phyloP scores from a whole-genome alignment of 2,888 invertebrate species.

The Cylloceria caligata region DNA sequence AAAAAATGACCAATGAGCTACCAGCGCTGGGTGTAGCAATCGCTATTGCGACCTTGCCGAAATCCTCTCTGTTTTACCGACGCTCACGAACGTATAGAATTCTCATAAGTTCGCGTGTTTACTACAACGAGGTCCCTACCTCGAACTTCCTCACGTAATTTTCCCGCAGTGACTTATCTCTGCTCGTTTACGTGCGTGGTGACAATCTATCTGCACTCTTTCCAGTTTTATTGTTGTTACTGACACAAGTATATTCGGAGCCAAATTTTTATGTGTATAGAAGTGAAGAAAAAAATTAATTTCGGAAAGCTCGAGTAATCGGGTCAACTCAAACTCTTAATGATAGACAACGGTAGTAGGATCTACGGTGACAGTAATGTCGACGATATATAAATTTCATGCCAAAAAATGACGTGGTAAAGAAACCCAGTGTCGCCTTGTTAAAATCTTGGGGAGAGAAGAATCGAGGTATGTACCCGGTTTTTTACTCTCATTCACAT shows the following conservation, averaged over 20 bases:
- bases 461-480: constrained; percentile 64
- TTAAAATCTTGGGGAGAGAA: constrained; percentile 60
- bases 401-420: constrained; percentile 80
- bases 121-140: constrained; percentile 20
- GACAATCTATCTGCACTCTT: constrained; percentile 72
- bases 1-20: constrained; percentile 19
- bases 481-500: constrained; percentile 13
- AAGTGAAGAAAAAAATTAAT: constrained; percentile 40
- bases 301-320: constrained; percentile 71
- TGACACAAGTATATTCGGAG: constrained; percentile 74
- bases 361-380: constrained; percentile 69
- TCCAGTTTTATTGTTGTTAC: constrained; percentile 78
- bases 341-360: constrained; percentile 46
- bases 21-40: background rate
- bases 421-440: constrained; percentile 70
- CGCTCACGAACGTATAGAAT: background rate
- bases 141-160: constrained; percentile 14
- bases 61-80: constrained; percentile 47
- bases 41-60: constrained; percentile 12
- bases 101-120: background rate
- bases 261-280: constrained; percentile 72
- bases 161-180: constrained; percentile 3
- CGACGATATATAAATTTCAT: constrained; percentile 74
- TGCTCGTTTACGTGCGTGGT: constrained; percentile 53
- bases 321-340: background rate